Conservation (phyloP, 2,888 invertebrate genomes). For the Mayetiola destructor region DNA sequence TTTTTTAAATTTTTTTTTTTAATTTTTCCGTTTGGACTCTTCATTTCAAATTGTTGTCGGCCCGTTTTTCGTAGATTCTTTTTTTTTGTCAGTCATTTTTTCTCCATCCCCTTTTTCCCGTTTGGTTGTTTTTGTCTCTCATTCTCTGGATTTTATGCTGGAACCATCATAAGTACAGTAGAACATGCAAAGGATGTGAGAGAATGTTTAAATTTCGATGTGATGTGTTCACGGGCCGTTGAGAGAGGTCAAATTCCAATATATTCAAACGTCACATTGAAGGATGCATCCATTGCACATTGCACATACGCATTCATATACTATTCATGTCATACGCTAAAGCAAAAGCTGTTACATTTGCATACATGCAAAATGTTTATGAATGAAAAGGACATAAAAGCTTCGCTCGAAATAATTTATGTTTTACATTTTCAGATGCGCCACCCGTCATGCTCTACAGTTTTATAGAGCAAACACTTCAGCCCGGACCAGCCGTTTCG, state of each 20-base stretch:
- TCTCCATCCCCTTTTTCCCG: no score
- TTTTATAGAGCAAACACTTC: constrained; percentile 64
- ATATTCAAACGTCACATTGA: no score
- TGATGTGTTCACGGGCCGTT: no score
- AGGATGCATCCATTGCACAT: not conserved
- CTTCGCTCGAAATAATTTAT: not conserved
- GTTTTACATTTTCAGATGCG: constrained; percentile 45
- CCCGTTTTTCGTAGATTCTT: not conserved
- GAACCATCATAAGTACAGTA: no score
- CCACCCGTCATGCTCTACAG: constrained; percentile 60
- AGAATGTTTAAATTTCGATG: no score
- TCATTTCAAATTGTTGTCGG: not conserved
- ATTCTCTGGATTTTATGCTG: no score
- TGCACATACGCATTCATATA: not conserved
- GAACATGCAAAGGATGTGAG: no score
- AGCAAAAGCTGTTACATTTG: not conserved
- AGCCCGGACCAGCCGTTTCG: constrained; percentile 62
- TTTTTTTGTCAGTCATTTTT: not conserved
- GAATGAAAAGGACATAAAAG: no score
- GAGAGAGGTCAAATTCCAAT: no score
- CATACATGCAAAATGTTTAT: not conserved
- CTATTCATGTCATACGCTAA: not conserved
- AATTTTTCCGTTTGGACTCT: not conserved
- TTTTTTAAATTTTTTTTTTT: not conserved
- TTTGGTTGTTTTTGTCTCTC: no score